phyloP scores from a whole-genome alignment of 2,113 vertebrate genomes.

The Heterotis niloticus region DNA sequence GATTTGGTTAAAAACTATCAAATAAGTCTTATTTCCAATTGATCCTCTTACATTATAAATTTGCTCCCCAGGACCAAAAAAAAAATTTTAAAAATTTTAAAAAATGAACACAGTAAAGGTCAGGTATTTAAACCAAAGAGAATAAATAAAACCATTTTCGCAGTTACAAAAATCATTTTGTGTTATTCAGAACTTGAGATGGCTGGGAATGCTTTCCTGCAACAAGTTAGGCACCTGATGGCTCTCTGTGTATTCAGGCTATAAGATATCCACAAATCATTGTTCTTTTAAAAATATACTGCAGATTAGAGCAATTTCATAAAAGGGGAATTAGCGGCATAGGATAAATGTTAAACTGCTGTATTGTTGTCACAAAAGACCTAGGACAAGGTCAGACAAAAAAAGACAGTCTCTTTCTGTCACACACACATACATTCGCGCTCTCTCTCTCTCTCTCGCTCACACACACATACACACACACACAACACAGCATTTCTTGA shows the following conservation, averaged over 20 bases:
- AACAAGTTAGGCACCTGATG: slow-evolving; percentile 66
- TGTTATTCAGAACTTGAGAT: not conserved
- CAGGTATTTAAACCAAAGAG: no score
- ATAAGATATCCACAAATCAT: not conserved
- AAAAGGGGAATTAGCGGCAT: no score
- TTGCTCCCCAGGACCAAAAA: not conserved
- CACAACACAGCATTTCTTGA: not conserved
- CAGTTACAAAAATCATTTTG: not conserved
- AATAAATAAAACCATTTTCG: not conserved
- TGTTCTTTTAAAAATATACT: not conserved
- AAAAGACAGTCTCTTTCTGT: not conserved
- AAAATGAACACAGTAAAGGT: no score
- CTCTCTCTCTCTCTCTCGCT: no score
- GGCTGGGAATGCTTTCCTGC: slow-evolving; percentile 28
- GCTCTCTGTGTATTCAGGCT: not conserved
- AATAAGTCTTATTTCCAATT: no score
- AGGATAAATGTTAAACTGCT: not conserved
- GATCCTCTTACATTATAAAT: not conserved
- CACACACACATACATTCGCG: no score
- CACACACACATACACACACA: no score
- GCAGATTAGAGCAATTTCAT: no score
- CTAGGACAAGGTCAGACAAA: not conserved
- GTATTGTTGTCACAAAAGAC: not conserved
- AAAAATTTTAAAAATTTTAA: no score
- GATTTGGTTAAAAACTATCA: no score